Percentiles rank a stretch among this genome's conserved stretches.
These are phyloP conservation scores for Drosophila anomalata DNA, from an alignment of 2,888 invertebrate species.

Conservation along the genomic window DNA sequence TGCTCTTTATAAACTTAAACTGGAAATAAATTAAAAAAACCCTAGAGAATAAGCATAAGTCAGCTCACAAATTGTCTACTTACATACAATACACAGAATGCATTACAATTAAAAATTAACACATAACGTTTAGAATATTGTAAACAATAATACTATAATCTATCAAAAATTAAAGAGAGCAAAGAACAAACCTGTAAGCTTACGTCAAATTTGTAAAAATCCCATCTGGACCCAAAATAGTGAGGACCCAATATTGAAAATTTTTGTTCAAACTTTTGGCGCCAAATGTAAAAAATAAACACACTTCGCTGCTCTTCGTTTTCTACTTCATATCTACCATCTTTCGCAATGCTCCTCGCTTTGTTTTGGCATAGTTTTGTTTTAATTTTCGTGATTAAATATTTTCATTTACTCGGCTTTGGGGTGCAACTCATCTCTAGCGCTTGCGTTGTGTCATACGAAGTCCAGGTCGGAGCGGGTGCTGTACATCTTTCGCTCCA, in stretches of 20 bases:
- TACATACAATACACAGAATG: constrained; percentile 46
- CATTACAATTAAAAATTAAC: constrained; percentile 19
- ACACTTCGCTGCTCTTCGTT: constrained; percentile 52
- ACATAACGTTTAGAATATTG: constrained; percentile 14
- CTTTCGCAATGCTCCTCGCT: constrained; percentile 60
- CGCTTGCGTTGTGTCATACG: constrained; percentile 85
- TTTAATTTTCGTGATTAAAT: constrained; percentile 62
- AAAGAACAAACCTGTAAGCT: constrained; percentile 28
- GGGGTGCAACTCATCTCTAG: constrained; percentile 83
- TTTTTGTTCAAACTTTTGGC: constrained; percentile 35
- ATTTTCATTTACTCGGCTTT: constrained; percentile 81
- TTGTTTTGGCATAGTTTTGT: constrained; percentile 72
- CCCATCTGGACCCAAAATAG: background rate
- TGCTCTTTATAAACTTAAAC: background rate
- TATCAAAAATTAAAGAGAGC: constrained; percentile 22
- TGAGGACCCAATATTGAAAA: constrained; percentile 8
- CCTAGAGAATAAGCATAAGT: constrained; percentile 27
- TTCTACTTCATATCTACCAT: constrained; percentile 10
- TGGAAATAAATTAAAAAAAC: constrained; percentile 2
- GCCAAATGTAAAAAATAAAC: constrained; percentile 71
- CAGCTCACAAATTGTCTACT: constrained; percentile 64
- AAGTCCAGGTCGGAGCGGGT: constrained; percentile 84
- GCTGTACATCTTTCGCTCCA: constrained; percentile 86
- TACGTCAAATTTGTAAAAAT: constrained; percentile 19
- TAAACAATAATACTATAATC: constrained; percentile 11